Base-by-base conservation (phyloP, 2,888 invertebrate genomes). In the Cremastinae sp. region DNA sequence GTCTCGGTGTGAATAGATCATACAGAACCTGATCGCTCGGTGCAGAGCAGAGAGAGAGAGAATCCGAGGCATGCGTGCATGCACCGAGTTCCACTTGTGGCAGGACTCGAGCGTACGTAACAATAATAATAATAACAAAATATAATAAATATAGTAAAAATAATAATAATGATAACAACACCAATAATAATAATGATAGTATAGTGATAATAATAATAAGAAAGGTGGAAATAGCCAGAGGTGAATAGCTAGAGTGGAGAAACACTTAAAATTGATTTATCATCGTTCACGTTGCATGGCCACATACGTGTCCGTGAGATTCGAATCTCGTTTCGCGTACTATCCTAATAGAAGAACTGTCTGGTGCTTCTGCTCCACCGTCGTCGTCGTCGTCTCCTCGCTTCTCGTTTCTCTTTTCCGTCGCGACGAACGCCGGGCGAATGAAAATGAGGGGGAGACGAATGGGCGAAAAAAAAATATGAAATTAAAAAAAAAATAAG, bases 211-310 rank as follows among this genome's bases (percentile, higher is more conserved):
- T n/a, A n/a, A n/a, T n/a, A n/a, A n/a, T n/a, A n/a, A 47, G 43
- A 55, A 68, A 51, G 71, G 70, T 75, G 66, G n/a, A n/a, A 47
- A 75, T 75, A 72, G 75, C 71, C 71, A 66, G 66, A 39, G 71
- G 70, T 78, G 68, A 43, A 76, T 76, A 58, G 71, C n/a, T n/a
- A 61, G 71, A 74, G 71, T 74, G 58, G 71, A 71, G 64, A 75
- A 75, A 75, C 66, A 75, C 65, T 75, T 78, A 78, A 78, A 78
- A 78, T 78, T 78, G 74, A 78, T 78, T 78, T 76, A 78, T 76
- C 78, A 78, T 74, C 74, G 76, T 70, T 55, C 62, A 68, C 71
- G 71, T 70, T 70, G 58, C 74, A 39, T 68, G 74, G 62, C 53
- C 66, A 59, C 66, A 72, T 66, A n/a, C n/a, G n/a, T n/a, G 71